Evolutionary conservation across 2,113 vertebrate genomes (phyloP), one percentile per base, ranked within the genome.

Genomic region (Axis porcinus): DNA sequence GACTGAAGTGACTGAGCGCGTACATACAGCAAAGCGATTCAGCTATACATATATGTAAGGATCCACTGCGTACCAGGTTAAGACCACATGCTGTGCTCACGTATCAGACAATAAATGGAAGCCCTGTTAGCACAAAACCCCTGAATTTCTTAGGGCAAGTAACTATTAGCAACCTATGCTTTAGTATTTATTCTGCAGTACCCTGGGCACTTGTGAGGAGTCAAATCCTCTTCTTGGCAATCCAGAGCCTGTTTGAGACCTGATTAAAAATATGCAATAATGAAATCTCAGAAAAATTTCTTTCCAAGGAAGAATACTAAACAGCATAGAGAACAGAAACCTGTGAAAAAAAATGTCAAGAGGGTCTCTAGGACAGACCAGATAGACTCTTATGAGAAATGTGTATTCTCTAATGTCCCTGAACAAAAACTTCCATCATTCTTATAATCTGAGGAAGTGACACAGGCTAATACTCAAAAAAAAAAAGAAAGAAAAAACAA

Each of bases 181-280:
- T 89, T 47, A 78, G n/a, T 52, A 89, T 92, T 74, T 52, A 83
- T 47, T 97, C 62, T 94, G 40, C 9, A 64, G 67, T 47, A 58
- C 55, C 54, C 13, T 55, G 16, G 58, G 10, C 70, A 64, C 19
- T 60, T 64, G 4, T 10, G 9, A 90, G 27, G 25, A 60, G 36
- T 0, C 40, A 89, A 52, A 79, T 62, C 25, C 13, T 96, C 36
- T 57, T 36, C n/a, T 43, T 33, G 47, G 40, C 67, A 85, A 60
- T 76, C 36, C 40, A 82, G 27, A 70, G 16, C 57, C 47, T 74
- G 23, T 62, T 55, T 95, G 91, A 79, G 11, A 95, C 2, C 2
- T 92, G 45, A 93, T 86, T 83, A 54, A 83, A 83, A 40, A 89
- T n/a, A 87, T 7, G 3, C 5, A 92, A 33, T 43, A 67, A 81